Evolutionary conservation across 2,797 vertebrate species (phyloP).

Genomic region (Petrocephalus sullivani): DNA sequence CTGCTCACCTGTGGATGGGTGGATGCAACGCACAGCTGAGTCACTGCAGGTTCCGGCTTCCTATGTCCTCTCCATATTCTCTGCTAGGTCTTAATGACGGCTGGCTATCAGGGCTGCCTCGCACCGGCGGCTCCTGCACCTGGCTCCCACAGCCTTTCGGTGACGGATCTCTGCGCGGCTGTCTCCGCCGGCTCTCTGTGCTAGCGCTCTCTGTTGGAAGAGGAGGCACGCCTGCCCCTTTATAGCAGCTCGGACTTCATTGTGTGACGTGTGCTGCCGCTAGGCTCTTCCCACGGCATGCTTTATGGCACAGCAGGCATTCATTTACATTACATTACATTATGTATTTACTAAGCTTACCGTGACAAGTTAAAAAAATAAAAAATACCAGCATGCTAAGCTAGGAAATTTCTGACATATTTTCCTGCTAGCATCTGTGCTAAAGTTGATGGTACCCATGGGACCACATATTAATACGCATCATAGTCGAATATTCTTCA

Average conservation of each 20-base stretch:
- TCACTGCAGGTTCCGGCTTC: not conserved
- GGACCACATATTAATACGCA: not conserved
- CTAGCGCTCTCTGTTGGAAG: slow-evolving; percentile 35
- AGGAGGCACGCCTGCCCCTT: slow-evolving; percentile 54
- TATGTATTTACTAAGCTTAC: not conserved
- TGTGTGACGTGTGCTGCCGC: slow-evolving; percentile 76
- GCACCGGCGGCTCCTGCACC: slow-evolving; percentile 19
- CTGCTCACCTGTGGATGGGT: slow-evolving; percentile 50
- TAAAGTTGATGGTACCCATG: not conserved
- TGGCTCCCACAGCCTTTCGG: not conserved
- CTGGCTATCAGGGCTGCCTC: slow-evolving; percentile 37
- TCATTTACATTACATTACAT: slow-evolving; percentile 14
- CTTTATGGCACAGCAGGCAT: slow-evolving; percentile 37
- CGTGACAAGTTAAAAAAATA: not conserved
- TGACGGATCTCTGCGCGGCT: not conserved
- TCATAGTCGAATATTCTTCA: not conserved
- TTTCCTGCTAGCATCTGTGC: not conserved
- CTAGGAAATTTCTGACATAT: not conserved
- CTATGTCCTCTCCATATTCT: not conserved
- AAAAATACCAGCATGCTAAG: not conserved
- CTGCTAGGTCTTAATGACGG: not conserved
- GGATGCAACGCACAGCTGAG: slow-evolving; percentile 14
- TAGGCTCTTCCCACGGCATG: slow-evolving; percentile 47
- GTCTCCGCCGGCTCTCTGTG: slow-evolving; percentile 34
- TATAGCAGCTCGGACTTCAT: slow-evolving; percentile 72